phyloP scores from a whole-genome alignment of 1,140 invertebrate genomes.

The Leptestheria dahalacensis region DNA sequence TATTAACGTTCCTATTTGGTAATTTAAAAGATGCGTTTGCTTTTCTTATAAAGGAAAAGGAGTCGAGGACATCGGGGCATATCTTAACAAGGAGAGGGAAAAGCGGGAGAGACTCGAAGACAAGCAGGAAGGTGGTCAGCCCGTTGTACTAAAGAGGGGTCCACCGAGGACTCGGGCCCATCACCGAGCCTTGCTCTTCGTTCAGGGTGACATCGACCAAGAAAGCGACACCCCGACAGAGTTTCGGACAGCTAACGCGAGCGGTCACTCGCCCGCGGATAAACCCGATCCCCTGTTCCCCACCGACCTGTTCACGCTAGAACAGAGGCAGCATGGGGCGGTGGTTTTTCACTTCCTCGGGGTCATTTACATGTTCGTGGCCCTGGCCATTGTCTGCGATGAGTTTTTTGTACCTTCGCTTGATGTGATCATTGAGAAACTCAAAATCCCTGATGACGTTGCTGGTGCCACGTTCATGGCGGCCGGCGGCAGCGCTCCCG shows the following conservation, averaged over 20 bases:
- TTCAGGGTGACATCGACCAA: too few species aligned
- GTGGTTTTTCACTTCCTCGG: slow-evolving; percentile 73
- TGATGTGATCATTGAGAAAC: slow-evolving; percentile 85
- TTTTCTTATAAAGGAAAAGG: neutral
- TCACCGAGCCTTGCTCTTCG: neutral
- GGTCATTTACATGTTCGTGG: slow-evolving; percentile 88
- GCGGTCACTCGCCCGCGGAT: neutral
- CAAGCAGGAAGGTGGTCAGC: neutral
- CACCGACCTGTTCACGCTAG: slow-evolving; percentile 65
- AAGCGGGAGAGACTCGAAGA: neutral
- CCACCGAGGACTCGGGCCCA: neutral
- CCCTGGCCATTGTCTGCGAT: slow-evolving; percentile 79
- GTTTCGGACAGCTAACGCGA: neutral
- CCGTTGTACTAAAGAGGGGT: neutral
- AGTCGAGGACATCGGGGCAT: neutral
- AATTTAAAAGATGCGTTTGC: too few species aligned
- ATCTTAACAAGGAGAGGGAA: neutral
- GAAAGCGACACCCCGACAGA: neutral
- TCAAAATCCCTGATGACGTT: slow-evolving; percentile 77
- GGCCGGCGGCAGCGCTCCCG: slow-evolving; percentile 74
- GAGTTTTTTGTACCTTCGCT: slow-evolving; percentile 86
- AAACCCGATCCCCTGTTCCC: slow-evolving; percentile 59
- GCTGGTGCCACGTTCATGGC: slow-evolving; percentile 89
- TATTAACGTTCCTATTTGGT: too few species aligned
- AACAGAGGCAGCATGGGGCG: slow-evolving; percentile 65